phyloP scores from a whole-genome alignment of 1,140 invertebrate genomes.

The Rhysida immarginata region DNA sequence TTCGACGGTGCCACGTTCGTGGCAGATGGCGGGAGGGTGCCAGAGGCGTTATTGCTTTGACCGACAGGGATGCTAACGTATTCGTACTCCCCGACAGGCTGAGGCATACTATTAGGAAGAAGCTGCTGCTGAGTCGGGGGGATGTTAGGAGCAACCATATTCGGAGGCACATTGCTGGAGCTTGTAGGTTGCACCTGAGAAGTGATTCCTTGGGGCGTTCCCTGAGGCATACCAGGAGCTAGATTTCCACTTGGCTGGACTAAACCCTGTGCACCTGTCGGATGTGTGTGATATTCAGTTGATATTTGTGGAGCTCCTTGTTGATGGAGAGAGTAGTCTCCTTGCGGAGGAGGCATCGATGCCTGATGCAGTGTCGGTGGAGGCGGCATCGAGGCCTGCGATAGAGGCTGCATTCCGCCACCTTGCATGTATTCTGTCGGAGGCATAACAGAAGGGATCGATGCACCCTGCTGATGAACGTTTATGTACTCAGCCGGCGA shows the following conservation, averaged over 20 bases:
- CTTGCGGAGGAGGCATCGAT: not conserved
- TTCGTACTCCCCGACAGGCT: not conserved
- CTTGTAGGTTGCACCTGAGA: no score
- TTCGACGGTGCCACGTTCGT: not conserved
- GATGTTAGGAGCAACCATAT: not conserved
- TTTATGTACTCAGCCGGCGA: not conserved
- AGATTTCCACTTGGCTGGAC: no score
- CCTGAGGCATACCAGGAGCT: no score
- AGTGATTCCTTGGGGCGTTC: no score
- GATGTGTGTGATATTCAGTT: not conserved
- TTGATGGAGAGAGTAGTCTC: not conserved
- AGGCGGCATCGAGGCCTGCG: not conserved
- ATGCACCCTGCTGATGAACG: not conserved
- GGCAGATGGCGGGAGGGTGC: not conserved
- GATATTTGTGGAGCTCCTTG: not conserved
- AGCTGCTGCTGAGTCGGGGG: not conserved
- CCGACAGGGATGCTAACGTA: not conserved
- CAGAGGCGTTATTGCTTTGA: not conserved
- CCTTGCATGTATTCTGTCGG: not conserved
- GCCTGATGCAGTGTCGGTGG: not conserved
- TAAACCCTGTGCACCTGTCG: not conserved
- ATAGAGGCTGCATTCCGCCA: not conserved
- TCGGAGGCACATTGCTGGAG: not conserved
- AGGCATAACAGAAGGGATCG: not conserved
- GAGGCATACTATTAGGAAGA: not conserved